Base-by-base conservation (phyloP, 2,888 invertebrate genomes). In the Athalia rosae region DNA sequence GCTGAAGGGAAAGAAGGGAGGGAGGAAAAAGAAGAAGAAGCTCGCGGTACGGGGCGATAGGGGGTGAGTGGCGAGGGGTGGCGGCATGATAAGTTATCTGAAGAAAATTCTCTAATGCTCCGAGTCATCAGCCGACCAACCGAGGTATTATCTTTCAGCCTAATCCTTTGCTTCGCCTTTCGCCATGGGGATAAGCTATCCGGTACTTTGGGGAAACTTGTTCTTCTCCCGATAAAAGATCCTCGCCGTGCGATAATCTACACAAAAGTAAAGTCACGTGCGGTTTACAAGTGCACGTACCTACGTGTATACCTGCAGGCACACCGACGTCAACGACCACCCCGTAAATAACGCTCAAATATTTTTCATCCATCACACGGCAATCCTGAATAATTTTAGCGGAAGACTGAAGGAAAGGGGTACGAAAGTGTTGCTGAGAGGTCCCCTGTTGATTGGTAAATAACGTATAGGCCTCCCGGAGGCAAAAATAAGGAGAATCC, bases 41-140 rank as follows among this genome's bases (percentile, higher is more conserved):
- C 8, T 11, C n/a, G 41, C 53, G 5, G 7, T 59, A 43, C 9
- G n/a, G 73, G 15, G 4, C 69, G 69, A 69, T 64, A 7, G 69
- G 66, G 71, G 48, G n/a, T 13, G 59, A 43, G 53, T 61, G 15
- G 74, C 67, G 66, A 58, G 56, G 69, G 77, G 53, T 48, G 76
- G 59, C 47, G n/a, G 73, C 79, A 61, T 78, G 83, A 85, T 85
- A 84, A 82, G 79, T 80, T 80, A 81, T 81, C 80, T 76, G 76
- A 74, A 81, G 79, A 81, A 74, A 61, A 83, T 82, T 80, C 81
- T 80, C 80, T 82, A 80, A 83, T 81, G 81, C 82, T 76, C 76
- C 63, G 77, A 81, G 80, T 81, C 82, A 79, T 80, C 81, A 81
- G 79, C 79, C 80, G 79, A 66, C 77, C 79, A 77, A 61, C 61